Evolutionary conservation across 2,888 invertebrate genomes (phyloP), one percentile per base, ranked within the genome.

Genomic region (Halocaridina rubra): DNA sequence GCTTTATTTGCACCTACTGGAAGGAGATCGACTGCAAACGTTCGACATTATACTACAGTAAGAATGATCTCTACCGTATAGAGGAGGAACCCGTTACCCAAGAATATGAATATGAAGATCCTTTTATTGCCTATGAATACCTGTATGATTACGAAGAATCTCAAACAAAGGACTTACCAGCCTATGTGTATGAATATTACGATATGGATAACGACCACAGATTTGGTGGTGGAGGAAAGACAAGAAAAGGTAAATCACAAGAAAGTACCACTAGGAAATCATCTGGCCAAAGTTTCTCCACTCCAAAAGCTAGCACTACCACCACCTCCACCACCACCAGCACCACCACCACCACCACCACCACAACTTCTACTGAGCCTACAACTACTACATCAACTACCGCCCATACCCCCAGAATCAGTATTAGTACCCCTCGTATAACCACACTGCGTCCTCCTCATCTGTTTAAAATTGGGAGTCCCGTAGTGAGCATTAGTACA

Each of bases 1-100:
- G 89, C 80, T 89, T 89, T 59, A 89, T 90, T 81, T 90, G 90
- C 88, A 89, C 90, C 78, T 89, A 89, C 86, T 90, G 90, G 90
- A 89, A 88, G 82, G 90, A 90, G 46, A 89, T 90, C 16, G 89
- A 89, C 82, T 90, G 90, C 84, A 76, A 82, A 27, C 59, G 72
- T 10, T 87, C 89, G 19, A 84, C 86, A 22, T 30, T 74, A 16
- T 86, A 80, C 67, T 88, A 88, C 86, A 76, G 74, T 32, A 82
- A 86, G 74, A 88, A 88, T 78, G 84, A 84, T 57, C 69, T 79
- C 30, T 80, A 82, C 67, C 76, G 78, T 19, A 79, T 74, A 29
- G 85, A 39, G 7, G 71, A 75, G 30, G 33, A 57, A 27, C 57
- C 81, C 10, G 24, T 74, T 3, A 72, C 78, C 13, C 53, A 71